Conservation (phyloP, 2,113 vertebrate species). For the Platysternon megacephalum region DNA sequence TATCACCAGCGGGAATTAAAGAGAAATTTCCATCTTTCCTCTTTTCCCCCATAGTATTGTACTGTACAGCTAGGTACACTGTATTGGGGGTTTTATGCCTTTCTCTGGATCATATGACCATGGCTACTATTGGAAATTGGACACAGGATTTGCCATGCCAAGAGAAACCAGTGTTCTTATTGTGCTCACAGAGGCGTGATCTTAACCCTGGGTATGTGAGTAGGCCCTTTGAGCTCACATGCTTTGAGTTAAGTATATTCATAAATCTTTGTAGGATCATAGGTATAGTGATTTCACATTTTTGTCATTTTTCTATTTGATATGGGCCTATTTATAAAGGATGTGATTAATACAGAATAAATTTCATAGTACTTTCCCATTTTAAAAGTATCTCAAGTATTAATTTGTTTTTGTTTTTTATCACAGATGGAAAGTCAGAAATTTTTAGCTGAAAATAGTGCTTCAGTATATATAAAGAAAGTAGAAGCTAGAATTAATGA, state of each 20-base stretch:
- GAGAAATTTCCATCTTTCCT: neutral
- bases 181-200: neutral
- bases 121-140: neutral
- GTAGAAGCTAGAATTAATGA: slow-evolving; percentile 99
- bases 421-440: slow-evolving; percentile 99
- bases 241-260: neutral
- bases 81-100: neutral
- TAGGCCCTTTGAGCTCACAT: neutral
- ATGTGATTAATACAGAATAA: neutral
- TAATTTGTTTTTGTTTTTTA: slow-evolving; percentile 50
- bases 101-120: neutral
- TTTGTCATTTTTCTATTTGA: neutral
- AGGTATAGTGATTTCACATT: neutral
- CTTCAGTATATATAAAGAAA: slow-evolving; percentile 99
- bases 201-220: neutral
- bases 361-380: neutral
- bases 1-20: neutral
- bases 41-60: neutral
- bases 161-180: neutral
- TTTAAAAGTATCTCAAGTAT: slow-evolving; percentile 8
- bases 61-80: neutral
- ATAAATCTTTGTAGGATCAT: neutral
- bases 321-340: neutral
- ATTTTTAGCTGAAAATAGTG: slow-evolving; percentile 99
- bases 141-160: neutral